These are phyloP conservation scores for Nomada ferruginata DNA, from an alignment of 2,888 invertebrate species.

Conservation along the genomic window DNA sequence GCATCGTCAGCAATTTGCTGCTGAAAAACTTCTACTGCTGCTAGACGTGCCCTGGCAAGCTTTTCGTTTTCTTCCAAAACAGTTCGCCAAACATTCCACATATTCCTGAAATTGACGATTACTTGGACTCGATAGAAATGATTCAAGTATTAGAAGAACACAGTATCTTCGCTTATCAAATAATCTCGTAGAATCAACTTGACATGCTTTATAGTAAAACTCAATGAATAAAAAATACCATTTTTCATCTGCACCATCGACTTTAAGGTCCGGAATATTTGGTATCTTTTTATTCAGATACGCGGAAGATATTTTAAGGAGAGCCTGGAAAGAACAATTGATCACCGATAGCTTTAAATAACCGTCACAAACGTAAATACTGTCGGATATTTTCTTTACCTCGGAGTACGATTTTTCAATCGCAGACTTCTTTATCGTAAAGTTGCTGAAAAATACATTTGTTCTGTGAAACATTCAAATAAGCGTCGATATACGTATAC, in stretches of 20 bases:
- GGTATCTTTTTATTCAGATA: constrained; percentile 97
- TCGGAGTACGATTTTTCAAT: constrained; percentile 98
- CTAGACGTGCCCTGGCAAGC: constrained; percentile 94
- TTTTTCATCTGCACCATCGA: constrained; percentile 95
- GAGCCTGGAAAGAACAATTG: constrained; percentile 86
- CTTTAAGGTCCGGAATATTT: constrained; percentile 95
- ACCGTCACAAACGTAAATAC: background rate
- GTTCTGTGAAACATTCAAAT: background rate
- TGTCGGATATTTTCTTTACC: constrained; percentile 85
- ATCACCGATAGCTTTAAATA: background rate
- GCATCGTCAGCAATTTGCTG: constrained; percentile 97
- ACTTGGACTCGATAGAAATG: background rate
- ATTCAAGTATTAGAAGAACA: background rate
- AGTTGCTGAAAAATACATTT: constrained; percentile 86
- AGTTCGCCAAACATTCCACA: constrained; percentile 99
- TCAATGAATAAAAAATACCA: constrained; percentile 87
- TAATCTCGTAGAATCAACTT: constrained; percentile 68
- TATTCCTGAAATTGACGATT: constrained; percentile 89
- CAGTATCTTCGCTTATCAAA: too few relatives aligned
- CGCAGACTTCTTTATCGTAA: constrained; percentile 94
- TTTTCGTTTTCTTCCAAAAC: constrained; percentile 98
- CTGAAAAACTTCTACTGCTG: constrained; percentile 97
- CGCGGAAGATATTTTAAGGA: constrained; percentile 95
- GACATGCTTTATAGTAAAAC: background rate
- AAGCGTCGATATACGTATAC: background rate